Conservation (phyloP, 2,113 vertebrate genomes). For the Cyanoderma ruficeps region DNA sequence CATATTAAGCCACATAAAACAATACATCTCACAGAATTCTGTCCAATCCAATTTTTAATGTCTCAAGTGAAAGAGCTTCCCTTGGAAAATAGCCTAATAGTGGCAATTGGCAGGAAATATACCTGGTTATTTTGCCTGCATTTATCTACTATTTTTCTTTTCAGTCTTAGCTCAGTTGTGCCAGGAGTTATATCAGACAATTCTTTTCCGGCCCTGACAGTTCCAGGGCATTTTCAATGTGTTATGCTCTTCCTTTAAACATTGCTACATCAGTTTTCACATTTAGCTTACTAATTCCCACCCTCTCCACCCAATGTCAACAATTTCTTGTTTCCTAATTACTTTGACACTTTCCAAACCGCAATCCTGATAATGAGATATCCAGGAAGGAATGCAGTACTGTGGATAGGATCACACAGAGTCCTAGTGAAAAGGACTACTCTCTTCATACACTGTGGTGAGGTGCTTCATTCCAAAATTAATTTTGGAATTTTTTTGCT, state of each 20-base stretch:
- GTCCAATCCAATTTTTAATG: constrained; percentile 5
- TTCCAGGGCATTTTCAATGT: neutral
- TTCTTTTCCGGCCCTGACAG: neutral
- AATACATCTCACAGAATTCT: constrained; percentile 2
- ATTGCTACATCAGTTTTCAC: neutral
- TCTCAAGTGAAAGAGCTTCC: neutral
- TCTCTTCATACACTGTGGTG: neutral
- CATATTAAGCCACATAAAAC: constrained; percentile 8
- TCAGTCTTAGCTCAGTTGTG: neutral
- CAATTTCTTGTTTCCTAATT: constrained; percentile 11
- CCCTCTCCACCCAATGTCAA: neutral
- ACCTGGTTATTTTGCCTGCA: constrained; percentile 4
- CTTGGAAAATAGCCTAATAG: constrained; percentile 28
- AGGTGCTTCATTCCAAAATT: neutral
- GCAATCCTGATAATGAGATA: neutral
- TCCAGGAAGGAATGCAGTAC: neutral
- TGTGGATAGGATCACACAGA: neutral
- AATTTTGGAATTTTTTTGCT: neutral
- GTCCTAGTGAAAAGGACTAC: neutral
- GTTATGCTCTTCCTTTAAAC: constrained; percentile 1
- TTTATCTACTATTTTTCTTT: neutral
- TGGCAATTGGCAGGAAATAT: constrained; percentile 19
- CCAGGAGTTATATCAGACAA: neutral
- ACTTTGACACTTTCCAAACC: neutral
- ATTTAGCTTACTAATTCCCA: constrained; percentile 21